Conservation (phyloP, 2,888 invertebrate species). For the Drosophila eohydei region DNA sequence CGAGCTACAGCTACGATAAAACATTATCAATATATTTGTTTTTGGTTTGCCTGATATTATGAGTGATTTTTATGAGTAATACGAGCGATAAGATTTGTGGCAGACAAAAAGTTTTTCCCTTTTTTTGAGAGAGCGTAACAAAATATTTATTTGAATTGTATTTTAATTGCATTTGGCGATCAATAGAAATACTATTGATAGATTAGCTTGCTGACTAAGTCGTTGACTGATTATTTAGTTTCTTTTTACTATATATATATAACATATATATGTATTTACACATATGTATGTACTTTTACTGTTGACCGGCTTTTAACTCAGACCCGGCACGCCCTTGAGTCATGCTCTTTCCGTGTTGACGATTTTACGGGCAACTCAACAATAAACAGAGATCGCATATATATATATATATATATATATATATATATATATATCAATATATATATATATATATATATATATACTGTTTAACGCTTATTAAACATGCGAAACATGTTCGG, state of each 20-base stretch:
- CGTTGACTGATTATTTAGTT: constrained; percentile 20
- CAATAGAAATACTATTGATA: constrained; percentile 1
- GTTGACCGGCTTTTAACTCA: constrained; percentile 11
- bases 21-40: constrained; percentile 20
- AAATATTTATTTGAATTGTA: constrained; percentile 10
- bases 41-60: neutral
- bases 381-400: constrained; percentile 12
- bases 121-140: neutral
- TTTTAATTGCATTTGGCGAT: constrained; percentile 18
- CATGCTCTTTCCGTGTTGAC: constrained; percentile 13
- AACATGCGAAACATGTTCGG: constrained; percentile 31
- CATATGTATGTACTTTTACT: neutral
- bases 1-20: constrained; percentile 7
- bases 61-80: constrained; percentile 61
- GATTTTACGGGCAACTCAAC: constrained; percentile 11
- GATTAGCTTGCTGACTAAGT: constrained; percentile 24
- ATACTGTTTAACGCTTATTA: constrained; percentile 16
- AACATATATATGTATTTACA: neutral
- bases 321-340: constrained; percentile 39
- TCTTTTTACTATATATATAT: constrained; percentile 1
- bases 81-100: constrained; percentile 28
- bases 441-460: neutral
- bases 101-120: constrained; percentile 4
- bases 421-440: constrained; percentile 1
- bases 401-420: too few relatives aligned